Evolutionary conservation across 2,797 vertebrate genomes (phyloP), one percentile per base, ranked within the genome.

Genomic region (Gephyroberyx darwinii): DNA sequence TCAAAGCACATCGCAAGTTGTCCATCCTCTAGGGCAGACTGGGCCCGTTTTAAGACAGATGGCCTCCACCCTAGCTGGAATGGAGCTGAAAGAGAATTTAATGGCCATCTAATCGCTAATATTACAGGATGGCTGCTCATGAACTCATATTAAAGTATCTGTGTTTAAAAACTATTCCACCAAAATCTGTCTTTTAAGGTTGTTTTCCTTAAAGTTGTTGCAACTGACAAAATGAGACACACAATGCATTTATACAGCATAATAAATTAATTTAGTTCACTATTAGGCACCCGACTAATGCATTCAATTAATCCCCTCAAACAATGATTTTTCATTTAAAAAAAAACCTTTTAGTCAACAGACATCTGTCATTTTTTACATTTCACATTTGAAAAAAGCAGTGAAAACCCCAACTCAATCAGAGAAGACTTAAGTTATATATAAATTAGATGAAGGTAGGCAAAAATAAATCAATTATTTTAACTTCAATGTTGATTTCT

Each of bases 191-290:
- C 31, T 57, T 20, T 19, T 22, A 12, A 43, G 8, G 9, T 14
- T 43, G 41, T 43, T 43, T 12, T 43, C 37, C 9, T 10, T 0
- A 2, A 2, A 31, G 43, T 31, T 19, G 45, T 47, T 19, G 7
- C 56, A 62, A 8, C 33, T n/a, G 52, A 45, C 14, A 48, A 70
- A 48, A 83, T 37, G 47, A 81, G 43, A 53, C 19, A 47, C 37
- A 64, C 52, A 41, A 7, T 26, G 0, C 5, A 66, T 35, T 1
- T 0, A 35, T 17, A 50, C 54, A 37, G 47, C 8, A 17, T 26
- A 37, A 48, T n/a, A 20, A 74, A 57, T 69, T 10, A 0, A 54
- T 90, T 85, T 78, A 82, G 80, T 89, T 69, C 12, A 60, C 50
- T n/a, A 20, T 43, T 10, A 52, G 57, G 51, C 51, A 60, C 51